Base-by-base conservation (phyloP, 2,888 invertebrate genomes). In the Unio pictorum region DNA sequence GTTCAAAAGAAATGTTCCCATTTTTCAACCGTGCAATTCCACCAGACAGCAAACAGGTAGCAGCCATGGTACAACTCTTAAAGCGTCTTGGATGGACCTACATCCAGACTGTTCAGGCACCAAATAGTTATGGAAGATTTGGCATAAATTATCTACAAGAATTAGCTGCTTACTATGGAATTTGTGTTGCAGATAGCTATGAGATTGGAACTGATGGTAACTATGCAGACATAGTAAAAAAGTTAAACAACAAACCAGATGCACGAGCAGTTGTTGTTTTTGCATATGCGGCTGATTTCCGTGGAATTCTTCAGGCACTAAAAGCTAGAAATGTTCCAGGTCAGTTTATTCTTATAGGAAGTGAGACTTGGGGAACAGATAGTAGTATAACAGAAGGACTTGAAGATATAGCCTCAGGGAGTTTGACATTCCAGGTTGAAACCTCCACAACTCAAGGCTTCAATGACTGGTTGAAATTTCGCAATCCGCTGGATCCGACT, bases 61-160 rank as follows among this genome's bases (percentile, higher is more conserved):
- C 80, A 17, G 88, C 89, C 0, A 81, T 90, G 55, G 80, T 88
- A 5, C 81, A 85, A 56, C 70, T 90, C 20, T 76, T 91, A 67
- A 82, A 84, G 34, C 76, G 83, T 55, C 81, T 89, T 64, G 84
- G 85, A 4, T 91, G 90, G 91, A 87, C 77, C 23, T 90, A 89
- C 75, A 84, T 91, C 4, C 90, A 90, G 70, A 81, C 88, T 28
- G 76, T 91, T 5, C 83, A 87, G 68, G 80, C 84, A 1, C 73
- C 79, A 6, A 80, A 81, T 34, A 78, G 69, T 0, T 82, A 81
- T 70, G 83, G 81, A 11, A 64, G 59, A 17, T 59, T 63, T 1
- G 79, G 72, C 0, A 67, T 69, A 17, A 55, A 64, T 6, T 69
- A 66, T 5, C 64, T 87, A 7, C 75, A 72, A 60, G 57, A 62